Percentiles rank a stretch among this genome's conserved stretches.
These are phyloP conservation scores for Popillia japonica DNA, from an alignment of 1,140 invertebrate genomes.

Conservation along the genomic window DNA sequence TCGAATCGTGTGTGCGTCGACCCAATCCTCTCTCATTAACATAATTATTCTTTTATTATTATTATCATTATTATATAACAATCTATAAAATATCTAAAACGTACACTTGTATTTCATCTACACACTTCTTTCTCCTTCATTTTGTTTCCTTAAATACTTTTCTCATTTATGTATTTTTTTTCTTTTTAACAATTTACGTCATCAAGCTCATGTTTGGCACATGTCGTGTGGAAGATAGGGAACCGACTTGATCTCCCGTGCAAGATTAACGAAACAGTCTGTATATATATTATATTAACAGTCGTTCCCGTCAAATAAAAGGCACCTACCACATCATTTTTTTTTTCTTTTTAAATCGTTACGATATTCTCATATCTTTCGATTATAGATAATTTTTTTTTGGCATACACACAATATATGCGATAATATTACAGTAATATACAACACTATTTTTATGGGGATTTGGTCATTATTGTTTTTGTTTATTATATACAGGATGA, in stretches of 20 bases:
- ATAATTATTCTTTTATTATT: not conserved
- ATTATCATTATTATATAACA: conserved; percentile 51
- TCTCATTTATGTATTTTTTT: conserved; percentile 19
- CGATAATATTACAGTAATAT: not conserved
- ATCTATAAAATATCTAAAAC: conserved; percentile 60
- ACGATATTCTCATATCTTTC: conserved; percentile 13
- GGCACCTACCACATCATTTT: conserved; percentile 49
- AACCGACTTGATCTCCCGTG: conserved; percentile 21
- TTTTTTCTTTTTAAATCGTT: conserved; percentile 8
- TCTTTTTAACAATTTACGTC: not conserved
- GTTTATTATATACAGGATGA: not conserved
- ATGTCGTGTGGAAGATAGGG: conserved; percentile 53
- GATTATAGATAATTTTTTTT: not conserved
- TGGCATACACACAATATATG: not conserved
- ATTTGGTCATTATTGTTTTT: not conserved
- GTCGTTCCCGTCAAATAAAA: conserved; percentile 46
- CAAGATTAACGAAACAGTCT: not conserved
- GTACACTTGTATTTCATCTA: conserved; percentile 50
- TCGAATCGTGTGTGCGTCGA: not conserved
- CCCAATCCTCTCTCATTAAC: not conserved
- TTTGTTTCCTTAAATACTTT: not conserved
- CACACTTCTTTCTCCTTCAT: conserved; percentile 50
- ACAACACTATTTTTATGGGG: not conserved
- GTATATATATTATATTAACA: not conserved
- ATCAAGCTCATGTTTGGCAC: conserved; percentile 50